A percentile compares a stretch with the other conserved stretches of the same genome.
These are phyloP conservation scores for Lophius piscatorius DNA, from an alignment of 2,113 vertebrate species.

Conservation along the genomic window DNA sequence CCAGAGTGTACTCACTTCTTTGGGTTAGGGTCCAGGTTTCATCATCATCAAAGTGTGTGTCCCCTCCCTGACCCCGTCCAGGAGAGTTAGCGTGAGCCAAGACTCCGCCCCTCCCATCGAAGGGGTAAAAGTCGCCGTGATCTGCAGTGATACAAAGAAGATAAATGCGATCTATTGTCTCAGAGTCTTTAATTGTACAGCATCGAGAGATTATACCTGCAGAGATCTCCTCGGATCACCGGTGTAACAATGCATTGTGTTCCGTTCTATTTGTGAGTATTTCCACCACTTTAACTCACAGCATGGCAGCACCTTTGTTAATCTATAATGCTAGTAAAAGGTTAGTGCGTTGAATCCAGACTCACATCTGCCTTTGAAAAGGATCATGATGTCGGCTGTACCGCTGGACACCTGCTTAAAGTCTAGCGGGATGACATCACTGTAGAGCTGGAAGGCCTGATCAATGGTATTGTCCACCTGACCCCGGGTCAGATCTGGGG, in stretches of 20 bases:
- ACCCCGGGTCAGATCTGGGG: slow-evolving; percentile 58
- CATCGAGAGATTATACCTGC: too few relatives aligned
- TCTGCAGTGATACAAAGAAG: slow-evolving; percentile 44
- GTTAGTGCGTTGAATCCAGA: background rate
- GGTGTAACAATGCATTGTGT: too few relatives aligned
- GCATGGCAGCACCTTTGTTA: too few relatives aligned
- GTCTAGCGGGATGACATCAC: slow-evolving; percentile 75
- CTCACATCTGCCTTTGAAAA: slow-evolving; percentile 73
- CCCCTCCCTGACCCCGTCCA: slow-evolving; percentile 65
- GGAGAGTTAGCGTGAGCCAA: slow-evolving; percentile 80
- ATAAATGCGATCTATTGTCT: background rate
- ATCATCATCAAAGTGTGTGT: slow-evolving; percentile 83
- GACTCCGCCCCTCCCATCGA: slow-evolving; percentile 73
- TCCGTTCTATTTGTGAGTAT: too few relatives aligned
- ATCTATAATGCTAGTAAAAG: background rate
- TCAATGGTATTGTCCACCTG: slow-evolving; percentile 70
- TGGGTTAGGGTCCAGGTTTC: slow-evolving; percentile 74
- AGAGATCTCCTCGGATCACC: too few relatives aligned
- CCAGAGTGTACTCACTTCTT: slow-evolving; percentile 52
- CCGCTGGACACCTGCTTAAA: slow-evolving; percentile 71
- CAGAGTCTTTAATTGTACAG: background rate
- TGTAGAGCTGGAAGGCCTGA: slow-evolving; percentile 77
- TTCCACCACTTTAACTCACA: too few relatives aligned
- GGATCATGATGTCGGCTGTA: slow-evolving; percentile 78
- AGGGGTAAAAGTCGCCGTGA: slow-evolving; percentile 78